These are phyloP conservation scores for Erebia aethiops DNA, from an alignment of 2,888 invertebrate genomes.

Conservation along the genomic window DNA sequence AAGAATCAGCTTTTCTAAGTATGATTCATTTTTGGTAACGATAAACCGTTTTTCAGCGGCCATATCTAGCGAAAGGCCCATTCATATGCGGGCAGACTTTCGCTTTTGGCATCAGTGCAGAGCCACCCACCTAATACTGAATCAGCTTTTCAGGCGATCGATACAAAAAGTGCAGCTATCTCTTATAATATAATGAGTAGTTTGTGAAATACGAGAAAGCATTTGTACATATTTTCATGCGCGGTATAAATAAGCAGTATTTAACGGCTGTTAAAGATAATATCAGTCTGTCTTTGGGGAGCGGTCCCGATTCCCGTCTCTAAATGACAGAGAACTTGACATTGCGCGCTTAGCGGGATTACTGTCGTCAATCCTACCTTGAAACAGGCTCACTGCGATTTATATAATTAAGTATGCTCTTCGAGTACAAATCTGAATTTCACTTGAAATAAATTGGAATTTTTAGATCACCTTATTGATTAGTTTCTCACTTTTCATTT, in stretches of 20 bases:
- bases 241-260: neutral
- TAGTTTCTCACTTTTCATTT: constrained; percentile 75
- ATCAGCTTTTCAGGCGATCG: no score
- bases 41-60: no score
- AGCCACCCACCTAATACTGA: no score
- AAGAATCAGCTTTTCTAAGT: no score
- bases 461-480: constrained; percentile 63
- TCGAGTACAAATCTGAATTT: no score
- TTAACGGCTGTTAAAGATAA: neutral
- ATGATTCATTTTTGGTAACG: no score
- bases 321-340: constrained; percentile 50
- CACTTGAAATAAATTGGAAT: constrained; percentile 61
- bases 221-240: neutral
- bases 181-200: no score
- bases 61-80: no score
- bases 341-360: constrained; percentile 45
- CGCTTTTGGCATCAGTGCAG: no score
- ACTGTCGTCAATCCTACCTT: constrained; percentile 49
- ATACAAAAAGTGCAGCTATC: no score
- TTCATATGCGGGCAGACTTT: no score
- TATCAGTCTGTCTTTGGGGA: neutral
- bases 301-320: constrained; percentile 13
- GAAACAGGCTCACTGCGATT: constrained; percentile 23
- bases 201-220: neutral
- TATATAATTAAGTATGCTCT: neutral